Percentiles rank a stretch among this genome's conserved stretches.
These are phyloP conservation scores for Scytalopus superciliaris DNA, from an alignment of 2,113 vertebrate genomes.

Conservation along the genomic window DNA sequence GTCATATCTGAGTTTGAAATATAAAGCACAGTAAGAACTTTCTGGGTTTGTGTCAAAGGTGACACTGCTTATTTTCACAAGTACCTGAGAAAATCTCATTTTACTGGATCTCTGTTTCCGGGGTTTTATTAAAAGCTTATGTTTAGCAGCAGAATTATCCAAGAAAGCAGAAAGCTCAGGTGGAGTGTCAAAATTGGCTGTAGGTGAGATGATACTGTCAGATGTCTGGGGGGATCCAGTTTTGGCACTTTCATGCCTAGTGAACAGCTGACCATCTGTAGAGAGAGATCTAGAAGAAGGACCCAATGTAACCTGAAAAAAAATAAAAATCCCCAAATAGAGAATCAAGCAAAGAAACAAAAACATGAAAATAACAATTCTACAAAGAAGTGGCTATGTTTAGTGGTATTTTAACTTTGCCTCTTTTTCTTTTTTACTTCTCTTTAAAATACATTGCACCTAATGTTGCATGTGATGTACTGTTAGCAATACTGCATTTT, in stretches of 20 bases:
- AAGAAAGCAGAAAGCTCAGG: slow-evolving; percentile 81
- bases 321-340: background rate
- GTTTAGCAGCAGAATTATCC: slow-evolving; percentile 92
- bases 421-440: background rate
- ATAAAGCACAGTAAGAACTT: background rate
- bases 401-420: background rate
- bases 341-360: background rate
- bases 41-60: background rate
- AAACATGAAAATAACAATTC: background rate
- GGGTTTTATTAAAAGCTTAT: slow-evolving; percentile 92
- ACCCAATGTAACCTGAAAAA: slow-evolving; percentile 67
- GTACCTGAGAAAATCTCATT: slow-evolving; percentile 76
- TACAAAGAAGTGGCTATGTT: background rate
- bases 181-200: slow-evolving; percentile 81
- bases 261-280: slow-evolving; percentile 55
- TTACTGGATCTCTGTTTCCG: slow-evolving; percentile 88
- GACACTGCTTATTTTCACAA: background rate
- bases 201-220: slow-evolving; percentile 49
- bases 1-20: background rate
- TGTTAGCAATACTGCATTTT: background rate
- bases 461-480: background rate
- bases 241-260: slow-evolving; percentile 24
- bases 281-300: slow-evolving; percentile 66
- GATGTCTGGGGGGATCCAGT: background rate
- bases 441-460: background rate